These are phyloP conservation scores for Eulacestoma nigropectus DNA, from an alignment of 2,113 vertebrate species.

Conservation along the genomic window DNA sequence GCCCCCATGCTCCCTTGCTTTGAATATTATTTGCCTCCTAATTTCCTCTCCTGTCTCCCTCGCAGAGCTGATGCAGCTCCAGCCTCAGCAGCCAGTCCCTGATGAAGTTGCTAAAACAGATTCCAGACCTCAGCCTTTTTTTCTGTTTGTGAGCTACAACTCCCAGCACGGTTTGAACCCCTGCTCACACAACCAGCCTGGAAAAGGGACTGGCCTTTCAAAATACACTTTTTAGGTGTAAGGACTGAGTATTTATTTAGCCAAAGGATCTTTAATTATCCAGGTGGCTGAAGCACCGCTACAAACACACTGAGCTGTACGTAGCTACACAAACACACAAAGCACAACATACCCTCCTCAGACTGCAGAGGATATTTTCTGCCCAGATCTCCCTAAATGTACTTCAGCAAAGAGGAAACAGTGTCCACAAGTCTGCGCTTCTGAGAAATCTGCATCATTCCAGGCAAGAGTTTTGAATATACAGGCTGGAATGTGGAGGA, in stretches of 20 bases:
- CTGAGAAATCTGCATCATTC: background rate
- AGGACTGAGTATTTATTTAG: background rate
- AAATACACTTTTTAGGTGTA: background rate
- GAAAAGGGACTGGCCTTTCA: background rate
- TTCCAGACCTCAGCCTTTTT: background rate
- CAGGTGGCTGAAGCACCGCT: background rate
- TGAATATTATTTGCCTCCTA: background rate
- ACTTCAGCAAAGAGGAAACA: background rate
- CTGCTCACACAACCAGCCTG: background rate
- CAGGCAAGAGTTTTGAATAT: background rate
- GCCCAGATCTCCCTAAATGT: background rate
- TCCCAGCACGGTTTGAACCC: background rate
- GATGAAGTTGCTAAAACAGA: background rate
- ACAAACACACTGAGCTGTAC: background rate
- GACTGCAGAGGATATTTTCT: background rate
- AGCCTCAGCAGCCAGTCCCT: background rate
- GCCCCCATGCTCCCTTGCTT: background rate
- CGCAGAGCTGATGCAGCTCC: background rate
- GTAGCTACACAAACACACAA: background rate
- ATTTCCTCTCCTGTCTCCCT: background rate
- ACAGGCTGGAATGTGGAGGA: slow-evolving; percentile 14
- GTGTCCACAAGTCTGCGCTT: background rate
- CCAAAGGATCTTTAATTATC: background rate
- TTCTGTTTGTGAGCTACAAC: background rate
- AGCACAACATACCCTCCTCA: background rate